Evolutionary conservation across 2,113 vertebrate species (phyloP).

Genomic region (Ramphastos sulfuratus): DNA sequence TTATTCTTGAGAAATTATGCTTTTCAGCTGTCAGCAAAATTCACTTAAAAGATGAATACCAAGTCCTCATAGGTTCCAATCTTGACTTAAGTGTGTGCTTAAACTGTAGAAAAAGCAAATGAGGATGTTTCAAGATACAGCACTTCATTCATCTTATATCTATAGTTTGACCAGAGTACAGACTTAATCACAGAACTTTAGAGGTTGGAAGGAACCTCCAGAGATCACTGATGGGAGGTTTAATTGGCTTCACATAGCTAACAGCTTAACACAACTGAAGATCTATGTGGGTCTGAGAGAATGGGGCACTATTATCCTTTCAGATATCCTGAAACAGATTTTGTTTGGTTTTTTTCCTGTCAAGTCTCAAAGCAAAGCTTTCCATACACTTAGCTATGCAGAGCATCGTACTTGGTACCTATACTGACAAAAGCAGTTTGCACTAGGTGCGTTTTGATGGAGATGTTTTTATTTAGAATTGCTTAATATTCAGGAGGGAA

Average conservation of each 20-base stretch:
- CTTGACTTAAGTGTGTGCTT: neutral
- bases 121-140: neutral
- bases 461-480: neutral
- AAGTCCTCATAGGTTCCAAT: neutral
- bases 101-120: neutral
- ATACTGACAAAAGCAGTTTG: neutral
- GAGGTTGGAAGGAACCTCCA: no score
- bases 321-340: neutral
- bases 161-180: neutral
- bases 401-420: neutral
- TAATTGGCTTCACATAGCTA: neutral
- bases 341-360: neutral
- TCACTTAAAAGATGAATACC: neutral
- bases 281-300: neutral
- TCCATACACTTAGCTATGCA: neutral
- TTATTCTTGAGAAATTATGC: neutral
- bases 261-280: neutral
- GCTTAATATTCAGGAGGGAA: conserved; percentile 18
- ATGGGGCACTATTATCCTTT: neutral
- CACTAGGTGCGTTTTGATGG: neutral
- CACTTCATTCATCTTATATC: neutral
- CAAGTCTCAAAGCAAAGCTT: neutral
- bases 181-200: neutral
- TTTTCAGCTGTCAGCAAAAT: neutral
- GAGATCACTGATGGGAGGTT: neutral